A percentile compares a stretch with the other conserved stretches of the same genome.
Conservation (phyloP, 1,140 invertebrate species). For the Dufourea novaeangliae region DNA sequence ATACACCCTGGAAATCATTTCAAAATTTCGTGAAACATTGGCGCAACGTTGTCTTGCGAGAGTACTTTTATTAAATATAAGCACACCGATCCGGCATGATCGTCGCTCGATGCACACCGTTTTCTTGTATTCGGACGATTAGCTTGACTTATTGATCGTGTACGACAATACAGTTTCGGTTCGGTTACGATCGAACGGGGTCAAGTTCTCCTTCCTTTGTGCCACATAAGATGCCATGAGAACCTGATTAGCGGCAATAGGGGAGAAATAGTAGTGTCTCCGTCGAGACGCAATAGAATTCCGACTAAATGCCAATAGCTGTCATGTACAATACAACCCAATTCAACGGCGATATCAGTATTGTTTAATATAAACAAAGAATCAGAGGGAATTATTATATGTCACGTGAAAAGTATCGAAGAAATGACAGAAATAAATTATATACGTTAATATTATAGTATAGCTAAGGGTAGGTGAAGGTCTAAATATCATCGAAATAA, state of each 20-base stretch:
- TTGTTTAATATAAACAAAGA: not conserved
- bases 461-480: no score
- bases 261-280: slow-evolving; percentile 16
- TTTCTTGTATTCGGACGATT: slow-evolving; percentile 30
- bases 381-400: not conserved
- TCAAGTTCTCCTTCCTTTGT: slow-evolving; percentile 49
- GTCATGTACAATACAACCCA: no score
- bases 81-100: not conserved
- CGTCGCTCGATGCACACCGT: not conserved
- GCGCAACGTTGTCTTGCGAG: not conserved
- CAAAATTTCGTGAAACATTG: not conserved
- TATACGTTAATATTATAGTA: no score
- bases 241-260: slow-evolving; percentile 28
- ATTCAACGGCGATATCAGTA: not conserved
- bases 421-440: no score
- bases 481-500: not conserved
- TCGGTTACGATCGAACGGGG: slow-evolving; percentile 45
- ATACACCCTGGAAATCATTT: not conserved
- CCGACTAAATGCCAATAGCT: slow-evolving; percentile 2
- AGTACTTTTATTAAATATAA: no score
- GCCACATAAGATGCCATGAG: slow-evolving; percentile 28
- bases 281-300: slow-evolving; percentile 19
- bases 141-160: slow-evolving; percentile 38
- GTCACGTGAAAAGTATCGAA: not conserved
- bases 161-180: slow-evolving; percentile 40